These are phyloP conservation scores for Taurulus bubalis DNA, from an alignment of 2,113 vertebrate species.

Conservation along the genomic window DNA sequence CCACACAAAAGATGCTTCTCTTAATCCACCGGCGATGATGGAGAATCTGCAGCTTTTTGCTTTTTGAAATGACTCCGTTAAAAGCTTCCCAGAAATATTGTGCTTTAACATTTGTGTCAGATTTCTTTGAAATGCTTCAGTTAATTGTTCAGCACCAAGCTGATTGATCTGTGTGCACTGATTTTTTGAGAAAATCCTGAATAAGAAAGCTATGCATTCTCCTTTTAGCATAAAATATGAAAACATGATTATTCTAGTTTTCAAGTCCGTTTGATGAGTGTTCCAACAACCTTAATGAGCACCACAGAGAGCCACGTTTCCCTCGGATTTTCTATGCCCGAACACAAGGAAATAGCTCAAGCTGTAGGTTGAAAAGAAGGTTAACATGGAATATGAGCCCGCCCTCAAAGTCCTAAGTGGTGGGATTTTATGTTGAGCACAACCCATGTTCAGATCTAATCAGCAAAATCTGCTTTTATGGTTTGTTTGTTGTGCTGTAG, in stretches of 20 bases:
- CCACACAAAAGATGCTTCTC: background rate
- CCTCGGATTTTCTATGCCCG: background rate
- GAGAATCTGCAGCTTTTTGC: conserved; percentile 15
- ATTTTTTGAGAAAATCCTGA: conserved; percentile 3
- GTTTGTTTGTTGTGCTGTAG: conserved; percentile 41
- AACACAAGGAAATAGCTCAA: background rate
- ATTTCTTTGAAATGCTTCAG: conserved; percentile 2
- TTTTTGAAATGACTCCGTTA: background rate
- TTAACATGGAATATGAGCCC: conserved; percentile 1
- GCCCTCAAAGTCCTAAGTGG: conserved; percentile 13
- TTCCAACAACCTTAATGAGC: conserved; percentile 47
- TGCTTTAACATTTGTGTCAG: conserved; percentile 10
- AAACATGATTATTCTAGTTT: conserved; percentile 15
- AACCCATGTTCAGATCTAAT: conserved; percentile 35
- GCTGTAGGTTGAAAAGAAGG: conserved; percentile 4
- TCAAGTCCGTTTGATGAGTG: conserved; percentile 37
- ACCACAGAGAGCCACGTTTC: conserved; percentile 26
- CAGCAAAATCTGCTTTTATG: conserved; percentile 16
- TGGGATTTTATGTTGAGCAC: conserved; percentile 9
- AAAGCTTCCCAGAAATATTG: background rate
- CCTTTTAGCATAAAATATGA: conserved; percentile 11
- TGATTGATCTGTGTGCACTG: conserved; percentile 4
- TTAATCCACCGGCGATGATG: background rate
- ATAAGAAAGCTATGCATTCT: background rate
- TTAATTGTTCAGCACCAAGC: background rate